Base-by-base conservation (phyloP, 2,888 invertebrate species). In the Acanthoscelides obtectus region DNA sequence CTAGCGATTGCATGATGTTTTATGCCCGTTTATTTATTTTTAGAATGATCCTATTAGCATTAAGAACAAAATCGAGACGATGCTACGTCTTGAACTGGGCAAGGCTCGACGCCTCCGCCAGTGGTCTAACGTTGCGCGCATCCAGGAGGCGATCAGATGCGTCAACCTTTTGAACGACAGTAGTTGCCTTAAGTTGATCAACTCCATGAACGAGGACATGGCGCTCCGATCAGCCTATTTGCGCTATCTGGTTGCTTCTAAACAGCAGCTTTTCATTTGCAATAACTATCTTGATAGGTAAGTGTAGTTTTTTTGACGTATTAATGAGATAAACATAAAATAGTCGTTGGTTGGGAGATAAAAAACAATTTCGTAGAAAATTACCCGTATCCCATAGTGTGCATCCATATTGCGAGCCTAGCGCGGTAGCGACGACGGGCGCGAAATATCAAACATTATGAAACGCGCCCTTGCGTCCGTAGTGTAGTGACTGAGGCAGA, bases 111-210 rank as follows among this genome's bases (percentile, higher is more conserved):
- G 93, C 84, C 86, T 94, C 71, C 92, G 94, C 79, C 92, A 95
- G 81, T 89, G 92, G 81, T 90, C 92, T 67, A 88, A 92, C 76
- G 90, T 93, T 69, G 93, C 95, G 0, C 92, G 94, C 80, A 88
- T 96, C 3, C 92, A 94, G 66, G 96, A 96, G 85, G 94, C 95
- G 0, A 86, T 96, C 72, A 89, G 95, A 27, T 95, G 94, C 80
- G 88, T 96, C 63, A 88, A 90, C 71, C 86, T 91, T 69, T 89
- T 96, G 80, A 93, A 94, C 81, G 88, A 89, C 67, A 77, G 75
- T 27, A 93, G 92, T 68, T 93, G 93, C 80, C 88, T 89, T 72
- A 93, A 94, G 82, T 86, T 96, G 72, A 88, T 95, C 77, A 88
- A 90, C 75, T 91, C 92, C 64, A 86, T 96, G 76, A 89, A 90